phyloP scores from a whole-genome alignment of 1,140 invertebrate genomes.

The Neodiprion virginianus region DNA sequence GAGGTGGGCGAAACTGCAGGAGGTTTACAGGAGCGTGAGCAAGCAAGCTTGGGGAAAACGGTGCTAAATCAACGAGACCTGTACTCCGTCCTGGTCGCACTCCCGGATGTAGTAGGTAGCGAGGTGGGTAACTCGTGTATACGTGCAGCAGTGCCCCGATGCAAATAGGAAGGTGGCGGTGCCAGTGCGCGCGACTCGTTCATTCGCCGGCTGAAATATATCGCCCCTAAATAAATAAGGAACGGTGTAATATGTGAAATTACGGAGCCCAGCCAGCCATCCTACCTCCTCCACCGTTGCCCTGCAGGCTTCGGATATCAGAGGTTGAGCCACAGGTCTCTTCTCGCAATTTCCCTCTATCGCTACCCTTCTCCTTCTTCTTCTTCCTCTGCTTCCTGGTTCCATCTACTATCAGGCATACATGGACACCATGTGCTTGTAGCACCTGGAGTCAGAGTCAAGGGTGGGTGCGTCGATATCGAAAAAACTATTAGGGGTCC shows the following conservation, averaged over 20 bases:
- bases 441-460: neutral
- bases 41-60: conserved; percentile 53
- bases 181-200: conserved; percentile 6
- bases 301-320: too few species aligned
- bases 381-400: neutral
- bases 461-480: neutral
- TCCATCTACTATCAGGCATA: conserved; percentile 11
- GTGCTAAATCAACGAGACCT: conserved; percentile 48
- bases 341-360: conserved; percentile 16
- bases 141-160: neutral
- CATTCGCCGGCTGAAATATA: neutral
- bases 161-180: neutral
- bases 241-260: neutral
- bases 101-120: conserved; percentile 16
- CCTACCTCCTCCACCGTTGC: too few species aligned
- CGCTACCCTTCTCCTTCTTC: conserved; percentile 13
- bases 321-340: too few species aligned
- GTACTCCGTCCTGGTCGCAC: conserved; percentile 34
- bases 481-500: neutral
- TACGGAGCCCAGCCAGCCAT: too few species aligned
- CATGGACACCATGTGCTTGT: neutral
- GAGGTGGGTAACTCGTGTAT: neutral
- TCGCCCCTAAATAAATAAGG: too few species aligned
- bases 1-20: too few species aligned
- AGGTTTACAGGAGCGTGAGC: conserved; percentile 12